Evolutionary conservation across 23 tunicate genomes (phyloP).

Genomic region (Oikopleura vanhoeffeni): DNA sequence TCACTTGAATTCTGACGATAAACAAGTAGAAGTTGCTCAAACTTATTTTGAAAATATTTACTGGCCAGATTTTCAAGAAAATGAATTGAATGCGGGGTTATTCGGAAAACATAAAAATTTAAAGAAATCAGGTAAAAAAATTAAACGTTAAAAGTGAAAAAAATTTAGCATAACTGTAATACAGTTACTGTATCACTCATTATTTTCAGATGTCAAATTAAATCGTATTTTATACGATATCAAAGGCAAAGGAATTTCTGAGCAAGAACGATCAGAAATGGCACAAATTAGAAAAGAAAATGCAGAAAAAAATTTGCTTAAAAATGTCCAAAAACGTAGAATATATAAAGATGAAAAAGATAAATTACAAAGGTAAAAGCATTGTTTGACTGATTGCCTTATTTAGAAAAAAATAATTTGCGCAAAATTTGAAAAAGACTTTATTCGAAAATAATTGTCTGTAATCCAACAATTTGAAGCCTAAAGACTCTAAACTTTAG

Average conservation of each 20-base stretch:
- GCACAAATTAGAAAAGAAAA: background rate
- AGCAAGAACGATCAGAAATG: background rate
- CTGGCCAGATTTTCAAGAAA: background rate
- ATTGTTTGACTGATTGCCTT: no score
- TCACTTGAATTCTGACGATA: background rate
- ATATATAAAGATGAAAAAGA: background rate
- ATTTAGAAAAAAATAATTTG: no score
- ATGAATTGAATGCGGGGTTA: background rate
- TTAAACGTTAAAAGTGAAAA: no score
- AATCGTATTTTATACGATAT: background rate
- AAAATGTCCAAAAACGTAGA: background rate
- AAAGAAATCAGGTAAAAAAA: background rate
- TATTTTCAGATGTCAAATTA: no score
- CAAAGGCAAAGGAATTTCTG: background rate
- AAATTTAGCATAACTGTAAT: no score
- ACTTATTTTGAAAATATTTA: background rate
- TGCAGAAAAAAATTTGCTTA: background rate
- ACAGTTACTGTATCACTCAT: no score
- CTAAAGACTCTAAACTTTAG: no score
- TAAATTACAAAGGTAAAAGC: background rate
- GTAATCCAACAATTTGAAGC: no score
- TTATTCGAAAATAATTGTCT: no score
- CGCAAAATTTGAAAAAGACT: no score
- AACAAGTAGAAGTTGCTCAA: background rate
- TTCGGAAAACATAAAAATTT: background rate